Evolutionary conservation across 1,140 invertebrate genomes (phyloP), one percentile per base, ranked within the genome.

Genomic region (Nebria ingens): DNA sequence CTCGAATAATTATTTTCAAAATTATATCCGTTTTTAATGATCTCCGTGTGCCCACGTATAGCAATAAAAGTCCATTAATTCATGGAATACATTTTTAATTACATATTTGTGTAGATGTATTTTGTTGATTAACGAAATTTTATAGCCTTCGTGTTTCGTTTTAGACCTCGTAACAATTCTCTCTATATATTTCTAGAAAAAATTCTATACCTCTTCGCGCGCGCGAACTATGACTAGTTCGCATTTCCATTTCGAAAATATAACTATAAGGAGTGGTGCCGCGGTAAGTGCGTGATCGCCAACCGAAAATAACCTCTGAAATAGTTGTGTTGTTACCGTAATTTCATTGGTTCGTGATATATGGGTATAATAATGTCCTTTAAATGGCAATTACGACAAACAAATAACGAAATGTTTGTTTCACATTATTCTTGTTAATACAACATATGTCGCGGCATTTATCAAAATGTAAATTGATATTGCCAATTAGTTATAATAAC

Each of bases 21-120:
- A 11, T 45, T 45, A 45, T 45, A 12, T 45, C 40, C 40, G 15
- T 45, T 45, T 34, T 45, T 45, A 45, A 45, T 45, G 40, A 45
- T 45, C 40, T 45, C 15, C 40, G 25, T 45, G 40, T 6, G 17
- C 15, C 15, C 40, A 45, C 40, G 40, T 45, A 11, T 17, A 45
- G 15, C 17, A 45, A 45, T 45, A 45, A 45, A 45, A 17, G 40
- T 45, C 17, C 40, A 45, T 45, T 45, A 45, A 45, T 45, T 45
- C 40, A 45, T 17, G 9, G 40, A 45, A 45, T 45, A 45, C 40
- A 45, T 45, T 45, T 45, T 45, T 45, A 45, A 45, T 45, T 45
- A 45, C 40, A 45, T 45, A 45, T 45, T 45, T 45, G 6, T 11
- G 40, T 45, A 45, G 40, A 45, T 45, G 40, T 45, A 45, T 17